Base-by-base conservation (phyloP, 2,888 invertebrate species). In the Archaeoteleia sp. region DNA sequence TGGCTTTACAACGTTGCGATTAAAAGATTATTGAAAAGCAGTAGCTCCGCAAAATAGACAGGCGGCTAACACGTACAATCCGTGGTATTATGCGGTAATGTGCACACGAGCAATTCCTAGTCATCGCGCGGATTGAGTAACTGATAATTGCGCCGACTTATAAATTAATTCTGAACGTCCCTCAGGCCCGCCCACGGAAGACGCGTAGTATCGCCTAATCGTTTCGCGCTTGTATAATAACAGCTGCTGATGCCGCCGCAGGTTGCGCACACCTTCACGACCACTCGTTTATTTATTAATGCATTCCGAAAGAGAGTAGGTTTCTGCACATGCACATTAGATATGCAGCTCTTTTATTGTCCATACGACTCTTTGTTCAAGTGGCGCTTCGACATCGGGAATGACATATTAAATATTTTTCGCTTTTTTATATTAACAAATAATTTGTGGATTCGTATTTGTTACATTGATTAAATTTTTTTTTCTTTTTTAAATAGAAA, bases 71-170 rank as follows among this genome's bases (percentile, higher is more conserved):
- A 37, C 43, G 43, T 40, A 35, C 51, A 15, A 45, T 20, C 23
- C 46, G 46, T 46, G 61, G 40, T 46, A 46, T 40, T 49, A 43
- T 58, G 30, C 35, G 40, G 37, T 54, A 57, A 40, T 48, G 63
- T 34, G 53, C 71, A 1, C 27, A 32, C 55, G 57, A 43, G 65
- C 53, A 34, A 54, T 49, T 58, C 39, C 48, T 32, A 62, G 67
- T 62, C 67, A 57, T 67, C 67, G 43, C 43, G 46, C 40, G 48
- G 71, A 76, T 79, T 75, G 78, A 74, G 78, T 74, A 80, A 80
- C 78, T 74, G 77, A 80, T 82, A 82, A 81, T 82, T 80, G 78
- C 81, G 68, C 71, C 67, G 72, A 74, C 75, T 78, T 78, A 79
- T 82, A 80, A 82, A 81, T 81, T 80, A 79, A 79, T 80, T 77